phyloP scores from a whole-genome alignment of 2,888 invertebrate genomes.

The Cantharis lateralis region DNA sequence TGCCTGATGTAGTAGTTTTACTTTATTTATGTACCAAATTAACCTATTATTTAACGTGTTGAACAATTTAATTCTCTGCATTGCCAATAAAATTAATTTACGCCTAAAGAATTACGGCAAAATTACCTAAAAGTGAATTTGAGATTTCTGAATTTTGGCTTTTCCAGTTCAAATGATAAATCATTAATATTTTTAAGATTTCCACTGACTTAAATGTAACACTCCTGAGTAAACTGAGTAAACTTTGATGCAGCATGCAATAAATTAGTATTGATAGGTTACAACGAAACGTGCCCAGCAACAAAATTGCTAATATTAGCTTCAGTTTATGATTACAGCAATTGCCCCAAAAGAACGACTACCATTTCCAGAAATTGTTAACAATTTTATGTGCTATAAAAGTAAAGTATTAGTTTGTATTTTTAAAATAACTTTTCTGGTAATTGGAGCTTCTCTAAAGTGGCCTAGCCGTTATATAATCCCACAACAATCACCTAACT shows the following conservation, averaged over 20 bases:
- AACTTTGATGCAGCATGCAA: slow-evolving; percentile 22
- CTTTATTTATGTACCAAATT: slow-evolving; percentile 23
- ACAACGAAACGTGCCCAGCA: slow-evolving; percentile 29
- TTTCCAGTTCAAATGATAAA: background rate
- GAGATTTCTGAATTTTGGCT: background rate
- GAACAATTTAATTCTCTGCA: slow-evolving; percentile 21
- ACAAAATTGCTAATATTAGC: slow-evolving; percentile 26
- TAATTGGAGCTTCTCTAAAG: background rate
- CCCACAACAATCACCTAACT: background rate
- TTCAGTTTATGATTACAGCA: slow-evolving; percentile 29
- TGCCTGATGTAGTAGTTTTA: slow-evolving; percentile 30
- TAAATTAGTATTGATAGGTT: slow-evolving; percentile 32
- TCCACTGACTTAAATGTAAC: slow-evolving; percentile 2
- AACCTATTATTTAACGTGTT: slow-evolving; percentile 25
- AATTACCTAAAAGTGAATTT: background rate
- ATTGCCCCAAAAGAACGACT: slow-evolving; percentile 13
- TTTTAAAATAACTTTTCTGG: background rate
- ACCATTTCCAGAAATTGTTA: slow-evolving; percentile 12
- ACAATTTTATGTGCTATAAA: slow-evolving; percentile 11
- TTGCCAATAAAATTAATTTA: background rate
- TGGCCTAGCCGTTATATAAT: background rate
- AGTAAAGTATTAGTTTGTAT: background rate
- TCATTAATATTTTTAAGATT: slow-evolving; percentile 1
- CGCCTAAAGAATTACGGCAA: background rate
- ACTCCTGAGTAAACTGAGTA: slow-evolving; percentile 7